A percentile compares a stretch with the other conserved stretches of the same genome.
phyloP scores from a whole-genome alignment of 1,140 invertebrate genomes.

The Coelopa frigida region DNA sequence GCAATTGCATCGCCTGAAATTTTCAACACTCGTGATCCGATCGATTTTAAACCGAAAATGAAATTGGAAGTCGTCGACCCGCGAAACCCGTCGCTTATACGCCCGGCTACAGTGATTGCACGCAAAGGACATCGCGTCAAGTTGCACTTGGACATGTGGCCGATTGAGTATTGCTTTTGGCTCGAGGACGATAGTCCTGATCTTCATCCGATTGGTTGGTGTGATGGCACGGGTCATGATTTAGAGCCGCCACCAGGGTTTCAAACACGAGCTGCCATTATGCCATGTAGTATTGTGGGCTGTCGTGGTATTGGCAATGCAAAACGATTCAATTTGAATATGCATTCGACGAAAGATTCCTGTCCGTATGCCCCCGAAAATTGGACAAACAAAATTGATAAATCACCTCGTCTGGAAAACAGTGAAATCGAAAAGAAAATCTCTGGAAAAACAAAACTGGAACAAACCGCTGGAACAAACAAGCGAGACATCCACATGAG shows the following conservation, averaged over 20 bases:
- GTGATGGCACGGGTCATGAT: constrained; percentile 76
- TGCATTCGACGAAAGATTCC: constrained; percentile 66
- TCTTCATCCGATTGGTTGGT: constrained; percentile 89
- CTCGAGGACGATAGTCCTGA: constrained; percentile 83
- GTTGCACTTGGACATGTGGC: constrained; percentile 89
- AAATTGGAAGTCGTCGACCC: constrained; percentile 87
- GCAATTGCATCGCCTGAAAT: constrained; percentile 71
- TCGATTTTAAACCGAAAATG: constrained; percentile 81
- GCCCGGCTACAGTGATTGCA: constrained; percentile 77
- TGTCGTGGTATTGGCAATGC: constrained; percentile 74
- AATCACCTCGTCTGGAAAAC: constrained; percentile 24
- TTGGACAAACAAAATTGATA: constrained; percentile 35
- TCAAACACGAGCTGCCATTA: constrained; percentile 14
- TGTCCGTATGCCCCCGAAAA: constrained; percentile 68
- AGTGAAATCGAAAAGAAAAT: constrained; percentile 7
- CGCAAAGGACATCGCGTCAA: constrained; percentile 70
- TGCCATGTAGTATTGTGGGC: constrained; percentile 62
- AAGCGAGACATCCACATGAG: background rate
- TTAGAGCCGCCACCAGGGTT: constrained; percentile 68
- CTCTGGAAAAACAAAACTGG: background rate
- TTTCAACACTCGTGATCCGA: constrained; percentile 70
- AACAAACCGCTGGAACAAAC: background rate
- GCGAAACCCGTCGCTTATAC: constrained; percentile 63
- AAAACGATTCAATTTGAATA: constrained; percentile 65
- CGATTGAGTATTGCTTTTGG: constrained; percentile 78